Base-by-base conservation (phyloP, 2,888 invertebrate genomes). In the Cylindroiulus punctatus region DNA sequence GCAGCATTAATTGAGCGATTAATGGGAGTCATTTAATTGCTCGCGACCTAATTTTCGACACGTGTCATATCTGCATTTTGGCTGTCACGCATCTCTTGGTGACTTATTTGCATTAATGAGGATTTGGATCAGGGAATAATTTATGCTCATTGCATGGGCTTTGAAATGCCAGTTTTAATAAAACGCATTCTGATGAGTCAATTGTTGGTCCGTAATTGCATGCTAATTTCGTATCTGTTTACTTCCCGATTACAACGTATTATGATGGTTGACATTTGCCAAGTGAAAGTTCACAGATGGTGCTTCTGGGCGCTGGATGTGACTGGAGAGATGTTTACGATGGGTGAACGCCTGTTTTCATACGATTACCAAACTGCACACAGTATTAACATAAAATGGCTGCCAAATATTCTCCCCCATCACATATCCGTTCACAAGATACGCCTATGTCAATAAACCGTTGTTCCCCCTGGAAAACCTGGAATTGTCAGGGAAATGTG, bases 141-240 rank as follows among this genome's bases (percentile, higher is more conserved):
- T 65, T 65, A 65, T 65, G 65, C 65, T 65, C 65, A 65, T 65
- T 57, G 47, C 14, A 47, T 14, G 10, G 47, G 14, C 47, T 65
- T 65, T 22, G 26, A 65, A 22, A 22, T 65, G 65, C 22, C 65
- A 65, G 22, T 22, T 65, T 65, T 65, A 65, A 22, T 22, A 65
- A 65, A 65, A 65, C 65, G 65, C 65, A 26, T 8, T 65, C 26
- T 65, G 65, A 65, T 26, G 65, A 65, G 26, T 22, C 65, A 65
- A 65, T 65, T 65, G 65, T 65, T 65, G 65, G 22, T 26, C 26
- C 65, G 22, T 65, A 65, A 65, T 65, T 65, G 65, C 65, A 65
- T 65, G 65, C 65, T 65, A 65, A 65, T 65, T 65, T 65, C 65
- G 65, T 65, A 12, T 65, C 65, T 65, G 65, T 65, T 65, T 65